Conservation (phyloP, 2,888 invertebrate species). For the Galerucella pusilla region DNA sequence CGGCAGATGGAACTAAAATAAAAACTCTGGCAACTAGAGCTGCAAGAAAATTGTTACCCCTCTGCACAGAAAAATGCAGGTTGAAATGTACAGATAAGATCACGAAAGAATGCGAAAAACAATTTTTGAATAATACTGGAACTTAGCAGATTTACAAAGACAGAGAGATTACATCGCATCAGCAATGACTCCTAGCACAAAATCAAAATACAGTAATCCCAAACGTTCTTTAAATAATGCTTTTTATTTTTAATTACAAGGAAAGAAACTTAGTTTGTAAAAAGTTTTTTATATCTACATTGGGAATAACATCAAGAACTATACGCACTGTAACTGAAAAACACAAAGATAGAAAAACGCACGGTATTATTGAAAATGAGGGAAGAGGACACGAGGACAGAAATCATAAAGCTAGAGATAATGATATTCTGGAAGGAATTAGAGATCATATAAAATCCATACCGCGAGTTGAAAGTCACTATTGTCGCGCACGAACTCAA, state of each 20-base stretch:
- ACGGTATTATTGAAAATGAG: conserved; percentile 29
- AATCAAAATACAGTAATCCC: conserved; percentile 29
- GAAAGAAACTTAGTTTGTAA: too few species aligned
- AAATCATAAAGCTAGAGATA: conserved; percentile 19
- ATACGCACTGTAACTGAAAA: conserved; percentile 32
- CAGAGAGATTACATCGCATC: conserved; percentile 34
- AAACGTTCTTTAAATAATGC: conserved; percentile 29
- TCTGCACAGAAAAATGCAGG: conserved; percentile 30
- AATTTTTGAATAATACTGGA: conserved; percentile 38
- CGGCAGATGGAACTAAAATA: conserved; percentile 21
- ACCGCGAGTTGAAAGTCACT: neutral
- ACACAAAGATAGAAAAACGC: conserved; percentile 29
- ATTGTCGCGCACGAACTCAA: conserved; percentile 22
- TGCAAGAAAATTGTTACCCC: conserved; percentile 21
- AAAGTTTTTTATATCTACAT: conserved; percentile 35
- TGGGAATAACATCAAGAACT: conserved; percentile 28
- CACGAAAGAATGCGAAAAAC: conserved; percentile 28
- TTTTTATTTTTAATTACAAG: too few species aligned
- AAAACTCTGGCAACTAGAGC: conserved; percentile 20
- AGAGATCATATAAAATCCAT: too few species aligned
- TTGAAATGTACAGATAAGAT: conserved; percentile 36
- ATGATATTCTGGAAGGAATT: too few species aligned
- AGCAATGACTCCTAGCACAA: conserved; percentile 18
- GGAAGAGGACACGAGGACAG: conserved; percentile 33
- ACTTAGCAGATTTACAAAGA: conserved; percentile 28